Evolutionary conservation across 2,888 invertebrate species (phyloP), one percentile per base, ranked within the genome.

Genomic region (Apamea epomidion): DNA sequence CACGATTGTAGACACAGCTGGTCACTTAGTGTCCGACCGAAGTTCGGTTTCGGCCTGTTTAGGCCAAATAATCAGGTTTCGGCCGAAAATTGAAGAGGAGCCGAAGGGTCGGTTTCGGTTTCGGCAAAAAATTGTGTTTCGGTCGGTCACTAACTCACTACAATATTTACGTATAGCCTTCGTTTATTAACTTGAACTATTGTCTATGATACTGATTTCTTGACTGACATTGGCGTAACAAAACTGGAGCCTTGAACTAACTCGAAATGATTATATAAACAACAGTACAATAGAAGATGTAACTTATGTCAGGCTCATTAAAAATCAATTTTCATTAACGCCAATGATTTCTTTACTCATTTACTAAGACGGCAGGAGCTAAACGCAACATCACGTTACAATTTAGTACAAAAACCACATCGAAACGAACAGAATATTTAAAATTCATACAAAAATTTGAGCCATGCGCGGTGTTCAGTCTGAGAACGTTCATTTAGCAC

Each of bases 401-500:
- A 85, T 85, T 87, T 85, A 80, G 77, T 88, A 84, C 80, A 82
- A 83, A 83, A 71, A 80, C 70, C 29, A 82, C 81, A 76, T 76
- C 64, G 37, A 82, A 69, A 88, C 83, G 87, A 89, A 89, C 84
- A 90, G 78, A 89, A 87, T 91, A 86, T 86, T 86, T 72, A 90
- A 90, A 91, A 90, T 89, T 91, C 89, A 90, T 92, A 92, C 90
- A 93, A 92, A 91, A 93, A 92, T 94, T 95, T 94, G 94, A 95
- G 95, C 94, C 94, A 94, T 90, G 90, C 91, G 80, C 89, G 91
- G 91, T 92, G 86, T 90, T 95, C 96, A 96, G 96, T 95, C 96
- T 94, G 93, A 91, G 86, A 88, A 91, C 89, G 90, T 93, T 93
- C 78, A 89, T 92, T 93, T 96, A 96, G 96, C 96, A 96, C 96